Base-by-base conservation (phyloP, 1,140 invertebrate genomes). In the Spodoptera frugiperda region DNA sequence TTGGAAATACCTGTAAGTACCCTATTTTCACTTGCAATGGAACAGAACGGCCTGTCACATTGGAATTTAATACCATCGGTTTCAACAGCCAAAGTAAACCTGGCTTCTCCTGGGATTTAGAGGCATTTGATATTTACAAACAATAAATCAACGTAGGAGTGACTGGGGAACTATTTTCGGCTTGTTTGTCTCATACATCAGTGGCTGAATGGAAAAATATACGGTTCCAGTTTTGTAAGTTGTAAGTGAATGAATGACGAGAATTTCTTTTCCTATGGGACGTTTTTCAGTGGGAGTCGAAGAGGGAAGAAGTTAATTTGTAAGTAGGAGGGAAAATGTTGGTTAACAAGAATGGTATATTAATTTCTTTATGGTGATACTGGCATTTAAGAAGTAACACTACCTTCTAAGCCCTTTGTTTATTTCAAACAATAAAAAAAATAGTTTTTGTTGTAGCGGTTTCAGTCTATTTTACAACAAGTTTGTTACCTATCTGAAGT, bases 151-250 rank as follows among this genome's bases (percentile, higher is more conserved):
- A 59, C 55, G 30, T 12, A 8, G 4, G 4, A n/a, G 48, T 51
- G 15, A 51, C 3, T 11, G 12, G 10, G 55, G 9, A 59, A 59
- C 21, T 33, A 39, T 59, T 59, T 33, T 25, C n/a, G 53, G 19
- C 9, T 55, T 55, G 53, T 55, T 55, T 55, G 53, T 55, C 53
- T 55, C 53, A 55, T 55, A 21, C 53, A 25, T 55, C 53, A 25
- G 19, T 55, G 10, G 53, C 2, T 55, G 53, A 12, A 55, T 3
- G 10, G 12, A 55, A 55, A n/a, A 21, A 55, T 55, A 21, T 53
- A 53, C 19, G 51, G 51, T 8, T 10, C 15, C 4, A 11, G 51
- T 15, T 19, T 53, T 53, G 15, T 53, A 10, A 19, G 19, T 53
- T 53, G 15, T 53, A 10, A 19, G 19, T 53, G n/a, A 19, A 53